A percentile compares a stretch with the other conserved stretches of the same genome.
phyloP scores from a whole-genome alignment of 2,797 vertebrate genomes.

The Neomorphus geoffroyi region DNA sequence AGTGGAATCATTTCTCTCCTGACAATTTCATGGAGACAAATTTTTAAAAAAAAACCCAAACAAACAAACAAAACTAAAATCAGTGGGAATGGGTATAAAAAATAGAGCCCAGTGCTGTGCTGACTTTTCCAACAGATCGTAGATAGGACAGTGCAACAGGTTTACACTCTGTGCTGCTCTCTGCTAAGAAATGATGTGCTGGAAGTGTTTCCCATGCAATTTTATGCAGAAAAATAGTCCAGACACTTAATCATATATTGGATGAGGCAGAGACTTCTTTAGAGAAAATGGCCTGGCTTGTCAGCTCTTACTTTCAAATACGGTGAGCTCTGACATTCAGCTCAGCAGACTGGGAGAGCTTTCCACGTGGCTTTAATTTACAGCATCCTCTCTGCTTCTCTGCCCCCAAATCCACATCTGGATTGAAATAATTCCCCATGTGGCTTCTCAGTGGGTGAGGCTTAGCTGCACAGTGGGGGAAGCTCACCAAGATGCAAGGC shows the following conservation, averaged over 20 bases:
- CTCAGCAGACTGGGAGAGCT: neutral
- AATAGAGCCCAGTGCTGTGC: neutral
- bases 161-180: neutral
- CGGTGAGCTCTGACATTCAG: neutral
- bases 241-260: neutral
- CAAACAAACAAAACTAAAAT: no score
- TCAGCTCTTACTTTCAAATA: neutral
- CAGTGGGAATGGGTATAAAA: neutral
- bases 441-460: neutral
- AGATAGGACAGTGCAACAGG: neutral
- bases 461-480: neutral
- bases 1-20: neutral
- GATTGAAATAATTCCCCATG: neutral
- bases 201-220: neutral
- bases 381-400: neutral
- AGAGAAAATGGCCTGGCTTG: neutral
- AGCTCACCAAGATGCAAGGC: neutral
- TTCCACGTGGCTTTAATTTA: conserved; percentile 1
- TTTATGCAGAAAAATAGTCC: neutral
- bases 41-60: neutral
- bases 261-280: neutral
- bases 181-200: neutral
- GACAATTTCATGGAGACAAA: neutral
- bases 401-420: neutral
- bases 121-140: neutral